Percentiles rank a stretch among this genome's conserved stretches.
These are phyloP conservation scores for Dinoponera quadriceps DNA, from an alignment of 1,140 invertebrate genomes.

Conservation along the genomic window DNA sequence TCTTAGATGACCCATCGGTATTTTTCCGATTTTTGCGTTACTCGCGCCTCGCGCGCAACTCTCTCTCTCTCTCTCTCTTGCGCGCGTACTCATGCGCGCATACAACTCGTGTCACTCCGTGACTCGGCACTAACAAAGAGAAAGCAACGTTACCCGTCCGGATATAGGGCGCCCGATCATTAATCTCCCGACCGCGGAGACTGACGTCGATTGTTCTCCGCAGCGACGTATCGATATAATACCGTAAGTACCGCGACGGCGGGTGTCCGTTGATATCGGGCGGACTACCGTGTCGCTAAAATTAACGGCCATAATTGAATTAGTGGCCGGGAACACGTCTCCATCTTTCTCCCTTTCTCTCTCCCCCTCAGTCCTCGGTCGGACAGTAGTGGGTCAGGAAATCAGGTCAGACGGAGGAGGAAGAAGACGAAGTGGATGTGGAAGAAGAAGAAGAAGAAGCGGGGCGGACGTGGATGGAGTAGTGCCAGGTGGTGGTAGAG, in stretches of 20 bases:
- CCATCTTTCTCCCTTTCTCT: not conserved
- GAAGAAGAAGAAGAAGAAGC: slow-evolving; percentile 69
- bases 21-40: no score
- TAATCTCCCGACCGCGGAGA: slow-evolving; percentile 19
- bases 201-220: slow-evolving; percentile 26
- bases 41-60: no score
- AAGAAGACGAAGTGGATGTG: slow-evolving; percentile 58
- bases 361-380: slow-evolving; percentile 30
- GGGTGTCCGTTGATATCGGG: slow-evolving; percentile 1
- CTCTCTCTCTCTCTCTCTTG: no score
- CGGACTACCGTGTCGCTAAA: slow-evolving; percentile 34
- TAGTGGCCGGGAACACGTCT: slow-evolving; percentile 54
- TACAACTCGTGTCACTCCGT: not conserved
- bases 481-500: slow-evolving; percentile 46
- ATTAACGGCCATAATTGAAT: slow-evolving; percentile 75
- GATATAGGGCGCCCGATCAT: slow-evolving; percentile 29
- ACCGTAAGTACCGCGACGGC: not conserved
- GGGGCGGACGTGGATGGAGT: slow-evolving; percentile 63
- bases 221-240: slow-evolving; percentile 25
- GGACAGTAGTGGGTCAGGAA: slow-evolving; percentile 82
- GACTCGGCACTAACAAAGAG: slow-evolving; percentile 28
- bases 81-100: no score
- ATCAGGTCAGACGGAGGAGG: slow-evolving; percentile 77
- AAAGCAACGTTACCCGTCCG: slow-evolving; percentile 16
- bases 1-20: no score